Conservation (phyloP, 2,797 vertebrate genomes). For the Chiroxiphia lanceolata region DNA sequence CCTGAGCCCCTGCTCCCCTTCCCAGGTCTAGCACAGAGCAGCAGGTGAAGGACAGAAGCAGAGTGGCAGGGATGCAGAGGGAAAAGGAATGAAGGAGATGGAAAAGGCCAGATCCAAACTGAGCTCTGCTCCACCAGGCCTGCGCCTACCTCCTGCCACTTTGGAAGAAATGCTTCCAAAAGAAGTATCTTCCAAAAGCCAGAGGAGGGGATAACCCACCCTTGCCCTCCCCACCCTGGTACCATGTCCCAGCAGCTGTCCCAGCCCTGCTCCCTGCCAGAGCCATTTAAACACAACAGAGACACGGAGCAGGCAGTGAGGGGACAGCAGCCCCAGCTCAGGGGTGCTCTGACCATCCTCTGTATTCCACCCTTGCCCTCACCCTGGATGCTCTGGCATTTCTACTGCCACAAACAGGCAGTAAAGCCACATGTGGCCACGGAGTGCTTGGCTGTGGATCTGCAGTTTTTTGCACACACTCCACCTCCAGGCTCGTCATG, state of each 20-base stretch:
- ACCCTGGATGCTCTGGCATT: background rate
- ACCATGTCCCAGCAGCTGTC: background rate
- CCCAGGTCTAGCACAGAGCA: background rate
- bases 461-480: fast-evolving
- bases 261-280: background rate
- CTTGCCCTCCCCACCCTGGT: background rate
- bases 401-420: background rate
- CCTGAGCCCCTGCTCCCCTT: background rate
- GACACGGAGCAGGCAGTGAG: background rate
- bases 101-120: background rate
- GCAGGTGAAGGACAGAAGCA: background rate
- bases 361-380: fast-evolving
- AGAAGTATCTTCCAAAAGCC: background rate
- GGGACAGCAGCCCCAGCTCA: background rate
- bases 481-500: fast-evolving
- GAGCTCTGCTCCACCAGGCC: background rate
- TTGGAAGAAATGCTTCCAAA: background rate
- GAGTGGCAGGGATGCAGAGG: background rate
- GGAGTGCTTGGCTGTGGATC: background rate
- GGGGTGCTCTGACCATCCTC: background rate
- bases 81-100: background rate
- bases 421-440: fast-evolving
- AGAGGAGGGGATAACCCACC: background rate
- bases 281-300: background rate
- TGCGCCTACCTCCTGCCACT: background rate